Evolutionary conservation across 2,797 vertebrate genomes (phyloP), one percentile per base, ranked within the genome.

Genomic region (Sphenopsis melanotis): DNA sequence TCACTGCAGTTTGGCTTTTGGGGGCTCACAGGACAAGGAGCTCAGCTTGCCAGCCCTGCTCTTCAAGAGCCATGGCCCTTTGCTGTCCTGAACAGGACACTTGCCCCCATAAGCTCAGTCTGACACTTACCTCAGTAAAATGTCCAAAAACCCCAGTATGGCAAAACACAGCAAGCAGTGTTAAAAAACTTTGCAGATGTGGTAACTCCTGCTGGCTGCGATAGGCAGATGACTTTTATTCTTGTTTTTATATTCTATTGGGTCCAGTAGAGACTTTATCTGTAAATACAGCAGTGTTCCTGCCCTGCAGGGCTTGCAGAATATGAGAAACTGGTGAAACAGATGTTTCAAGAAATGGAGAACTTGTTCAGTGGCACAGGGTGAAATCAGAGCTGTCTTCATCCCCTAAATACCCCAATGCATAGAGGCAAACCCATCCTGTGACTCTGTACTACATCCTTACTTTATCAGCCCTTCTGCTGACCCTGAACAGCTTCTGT

Each of bases 401-500:
- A 26, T 57, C 63, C 60, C 59, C 64, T 55, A 39, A 75, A 63
- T 24, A 61, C 47, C n/a, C 49, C 50, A 52, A 13, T 1, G 15
- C 46, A 55, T 6, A 29, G 79, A 90, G 72, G 34, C 57, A 90
- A 92, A 79, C 9, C 6, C 39, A 26, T 80, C 34, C 46, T 0
- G 0, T 53, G 65, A 46, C 47, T 80, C 84, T 82, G 53, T 12
- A 42, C 53, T 24, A 5, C 91, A 77, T 65, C 78, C 77, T 94
- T 88, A 61, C 75, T 66, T 83, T 56, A 53, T 57, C 83, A 94
- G 93, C 65, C 92, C 93, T 96, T 92, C 80, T 70, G 47, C 53
- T 97, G 94, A 96, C 91, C 90, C 94, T n/a, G 36, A 93, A 52
- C 52, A 64, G 64, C 84, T 96, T 91, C 93, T 96, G 75, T 77